Evolutionary conservation across 2,888 invertebrate genomes (phyloP).

Genomic region (Cantharis rustica): DNA sequence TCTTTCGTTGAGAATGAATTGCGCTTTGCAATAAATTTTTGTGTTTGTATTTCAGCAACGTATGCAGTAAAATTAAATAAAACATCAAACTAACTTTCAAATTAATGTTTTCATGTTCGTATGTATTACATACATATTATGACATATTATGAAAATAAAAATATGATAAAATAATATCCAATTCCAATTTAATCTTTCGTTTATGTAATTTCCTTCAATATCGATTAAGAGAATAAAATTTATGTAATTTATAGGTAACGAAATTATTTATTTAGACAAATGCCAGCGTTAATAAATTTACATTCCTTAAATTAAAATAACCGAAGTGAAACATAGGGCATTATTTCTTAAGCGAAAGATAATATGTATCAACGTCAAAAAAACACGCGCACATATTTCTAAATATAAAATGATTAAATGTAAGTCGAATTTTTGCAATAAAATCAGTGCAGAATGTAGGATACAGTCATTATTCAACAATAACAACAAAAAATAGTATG

Average conservation of each 20-base stretch:
- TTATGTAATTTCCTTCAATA: background rate
- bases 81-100: background rate
- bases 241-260: background rate
- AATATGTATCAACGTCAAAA: background rate
- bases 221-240: background rate
- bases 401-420: background rate
- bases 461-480: background rate
- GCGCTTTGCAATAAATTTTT: background rate
- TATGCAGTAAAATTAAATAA: background rate
- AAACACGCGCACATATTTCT: background rate
- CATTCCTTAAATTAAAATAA: background rate
- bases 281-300: background rate
- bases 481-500: background rate
- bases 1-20: background rate
- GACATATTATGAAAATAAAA: background rate
- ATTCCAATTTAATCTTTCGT: background rate
- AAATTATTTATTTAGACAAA: background rate
- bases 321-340: background rate
- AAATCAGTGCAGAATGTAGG: background rate
- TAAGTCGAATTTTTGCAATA: background rate
- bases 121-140: background rate
- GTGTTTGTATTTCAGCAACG: background rate
- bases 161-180: background rate
- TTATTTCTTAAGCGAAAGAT: background rate
- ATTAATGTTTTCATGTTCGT: background rate